Conservation (phyloP, 2,888 invertebrate species). For the Apotomis turbidana region DNA sequence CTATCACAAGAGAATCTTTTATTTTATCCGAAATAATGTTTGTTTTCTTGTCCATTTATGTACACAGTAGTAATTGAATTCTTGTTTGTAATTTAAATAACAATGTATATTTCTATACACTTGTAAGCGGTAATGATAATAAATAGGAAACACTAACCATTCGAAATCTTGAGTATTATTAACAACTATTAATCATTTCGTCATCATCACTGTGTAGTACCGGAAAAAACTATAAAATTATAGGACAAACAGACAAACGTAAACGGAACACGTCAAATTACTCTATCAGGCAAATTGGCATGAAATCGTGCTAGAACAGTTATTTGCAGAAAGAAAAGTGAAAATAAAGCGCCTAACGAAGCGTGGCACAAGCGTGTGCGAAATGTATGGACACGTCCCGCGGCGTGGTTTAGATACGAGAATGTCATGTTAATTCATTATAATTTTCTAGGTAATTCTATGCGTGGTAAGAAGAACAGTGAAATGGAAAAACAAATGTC, state of each 20-base stretch:
- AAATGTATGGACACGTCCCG: conserved; percentile 15
- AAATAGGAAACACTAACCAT: neutral
- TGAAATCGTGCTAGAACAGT: conserved; percentile 33
- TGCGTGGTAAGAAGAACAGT: no score
- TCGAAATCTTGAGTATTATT: neutral
- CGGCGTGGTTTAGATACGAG: neutral
- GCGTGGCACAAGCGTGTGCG: conserved; percentile 47
- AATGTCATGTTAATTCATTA: neutral
- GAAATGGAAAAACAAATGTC: no score
- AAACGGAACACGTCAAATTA: neutral
- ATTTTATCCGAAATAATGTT: no score
- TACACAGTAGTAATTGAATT: no score
- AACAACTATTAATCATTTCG: neutral
- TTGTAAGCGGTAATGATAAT: neutral
- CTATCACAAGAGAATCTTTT: no score
- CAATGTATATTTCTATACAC: no score
- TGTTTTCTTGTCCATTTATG: no score
- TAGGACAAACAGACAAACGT: conserved; percentile 3
- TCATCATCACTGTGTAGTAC: neutral
- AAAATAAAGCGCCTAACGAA: conserved; percentile 51
- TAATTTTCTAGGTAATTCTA: neutral
- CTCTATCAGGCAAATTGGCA: conserved; percentile 20
- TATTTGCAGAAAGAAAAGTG: conserved; percentile 57
- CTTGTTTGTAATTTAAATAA: no score
- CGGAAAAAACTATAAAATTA: conserved; percentile 7